Percentiles rank a stretch among this genome's conserved stretches.
phyloP scores from a whole-genome alignment of 2,797 vertebrate genomes.

The Sphenodon punctatus region DNA sequence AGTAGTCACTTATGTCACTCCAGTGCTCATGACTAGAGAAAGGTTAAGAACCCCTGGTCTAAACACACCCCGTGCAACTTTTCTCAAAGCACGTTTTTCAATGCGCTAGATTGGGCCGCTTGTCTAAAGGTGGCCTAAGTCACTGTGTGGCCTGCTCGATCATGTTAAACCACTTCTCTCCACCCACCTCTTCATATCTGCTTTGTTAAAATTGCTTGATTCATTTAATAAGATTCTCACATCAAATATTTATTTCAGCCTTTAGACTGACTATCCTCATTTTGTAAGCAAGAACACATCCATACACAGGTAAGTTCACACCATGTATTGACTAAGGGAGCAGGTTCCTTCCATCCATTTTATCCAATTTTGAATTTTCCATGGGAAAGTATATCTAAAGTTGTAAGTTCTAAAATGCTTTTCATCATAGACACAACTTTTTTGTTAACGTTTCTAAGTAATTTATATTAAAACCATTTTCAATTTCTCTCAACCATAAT shows the following conservation, averaged over 20 bases:
- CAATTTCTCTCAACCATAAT: background rate
- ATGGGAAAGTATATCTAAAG: background rate
- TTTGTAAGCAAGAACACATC: background rate
- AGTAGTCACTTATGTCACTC: no score
- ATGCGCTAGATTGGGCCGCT: no score
- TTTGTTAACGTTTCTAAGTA: conserved; percentile 12
- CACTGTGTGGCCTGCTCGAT: no score
- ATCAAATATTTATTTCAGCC: background rate
- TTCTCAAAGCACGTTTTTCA: no score
- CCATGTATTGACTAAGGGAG: background rate
- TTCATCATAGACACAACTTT: background rate
- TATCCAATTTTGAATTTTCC: background rate
- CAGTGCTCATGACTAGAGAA: no score
- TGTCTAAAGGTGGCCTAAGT: no score
- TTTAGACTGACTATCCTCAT: background rate
- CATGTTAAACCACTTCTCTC: no score
- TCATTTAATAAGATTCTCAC: no score
- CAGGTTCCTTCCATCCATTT: background rate
- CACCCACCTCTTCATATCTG: no score
- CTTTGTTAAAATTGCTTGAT: no score
- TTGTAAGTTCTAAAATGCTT: background rate
- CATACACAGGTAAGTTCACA: background rate
- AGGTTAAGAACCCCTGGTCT: no score
- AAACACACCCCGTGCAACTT: no score
- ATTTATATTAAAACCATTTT: conserved; percentile 2